phyloP scores from a whole-genome alignment of 1,140 invertebrate species.

The Saxidomus purpurata region DNA sequence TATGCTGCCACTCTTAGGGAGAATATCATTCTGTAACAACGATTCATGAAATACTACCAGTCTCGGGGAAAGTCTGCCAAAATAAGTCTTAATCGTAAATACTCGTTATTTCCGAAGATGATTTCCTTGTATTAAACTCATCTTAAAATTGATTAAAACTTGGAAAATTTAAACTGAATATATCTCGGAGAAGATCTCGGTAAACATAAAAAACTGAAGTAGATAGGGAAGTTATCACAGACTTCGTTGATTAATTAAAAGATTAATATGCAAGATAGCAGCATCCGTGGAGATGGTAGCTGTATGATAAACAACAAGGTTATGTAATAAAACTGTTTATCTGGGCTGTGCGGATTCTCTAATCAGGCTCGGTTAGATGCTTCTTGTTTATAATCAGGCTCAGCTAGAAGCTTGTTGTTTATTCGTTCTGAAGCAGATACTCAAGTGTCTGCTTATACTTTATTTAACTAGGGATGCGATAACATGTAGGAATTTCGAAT shows the following conservation, averaged over 20 bases:
- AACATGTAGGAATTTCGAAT: background rate
- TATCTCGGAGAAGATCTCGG: background rate
- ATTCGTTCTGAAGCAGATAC: background rate
- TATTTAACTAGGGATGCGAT: background rate
- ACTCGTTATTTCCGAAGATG: background rate
- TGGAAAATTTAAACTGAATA: background rate
- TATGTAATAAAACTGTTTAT: slow-evolving; percentile 31
- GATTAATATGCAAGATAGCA: slow-evolving; percentile 2
- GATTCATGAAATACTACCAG: no score
- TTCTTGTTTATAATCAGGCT: slow-evolving; percentile 8
- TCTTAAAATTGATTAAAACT: slow-evolving; percentile 24
- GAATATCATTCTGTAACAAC: no score
- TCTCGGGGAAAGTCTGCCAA: no score
- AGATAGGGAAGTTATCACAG: background rate
- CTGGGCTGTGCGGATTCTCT: background rate
- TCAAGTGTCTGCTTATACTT: background rate
- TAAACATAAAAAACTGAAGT: slow-evolving; percentile 1
- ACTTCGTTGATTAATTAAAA: slow-evolving; percentile 24
- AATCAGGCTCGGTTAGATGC: background rate
- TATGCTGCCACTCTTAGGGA: no score
- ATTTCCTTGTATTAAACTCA: background rate
- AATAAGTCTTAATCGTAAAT: no score
- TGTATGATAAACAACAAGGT: background rate
- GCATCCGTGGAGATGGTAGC: background rate
- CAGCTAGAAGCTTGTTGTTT: background rate